These are phyloP conservation scores for Lepisosteus osseus DNA, from an alignment of 2,113 vertebrate genomes.

Conservation along the genomic window DNA sequence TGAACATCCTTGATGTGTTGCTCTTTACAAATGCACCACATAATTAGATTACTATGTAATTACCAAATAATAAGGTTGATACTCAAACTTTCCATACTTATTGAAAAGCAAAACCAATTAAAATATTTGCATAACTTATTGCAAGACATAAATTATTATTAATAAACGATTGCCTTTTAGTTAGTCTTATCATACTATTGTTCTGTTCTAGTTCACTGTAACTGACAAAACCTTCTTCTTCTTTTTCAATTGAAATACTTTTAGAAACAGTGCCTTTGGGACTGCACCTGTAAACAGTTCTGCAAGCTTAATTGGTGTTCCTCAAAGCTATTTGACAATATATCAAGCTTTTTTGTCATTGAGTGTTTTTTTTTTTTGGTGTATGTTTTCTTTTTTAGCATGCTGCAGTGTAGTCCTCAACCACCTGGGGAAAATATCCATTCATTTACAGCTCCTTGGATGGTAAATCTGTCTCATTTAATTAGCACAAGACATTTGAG, in stretches of 20 bases:
- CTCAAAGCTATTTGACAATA: slow-evolving; percentile 6
- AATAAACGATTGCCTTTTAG: neutral
- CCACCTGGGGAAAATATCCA: neutral
- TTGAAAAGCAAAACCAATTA: neutral
- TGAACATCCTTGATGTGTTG: too few relatives aligned
- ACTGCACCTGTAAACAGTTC: slow-evolving; percentile 12
- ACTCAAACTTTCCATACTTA: too few relatives aligned
- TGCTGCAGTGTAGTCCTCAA: neutral
- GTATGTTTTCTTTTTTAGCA: slow-evolving; percentile 2
- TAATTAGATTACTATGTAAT: too few relatives aligned
- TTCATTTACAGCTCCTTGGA: slow-evolving; percentile 17
- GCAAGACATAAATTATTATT: neutral
- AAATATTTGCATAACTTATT: neutral
- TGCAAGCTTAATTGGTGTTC: slow-evolving; percentile 18
- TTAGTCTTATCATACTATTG: neutral
- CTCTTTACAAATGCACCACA: too few relatives aligned
- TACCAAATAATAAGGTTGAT: too few relatives aligned
- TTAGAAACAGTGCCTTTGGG: slow-evolving; percentile 6
- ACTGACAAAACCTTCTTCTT: neutral
- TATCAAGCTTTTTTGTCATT: neutral
- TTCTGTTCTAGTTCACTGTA: neutral
- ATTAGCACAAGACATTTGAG: slow-evolving; percentile 17
- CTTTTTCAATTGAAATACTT: slow-evolving; percentile 11
- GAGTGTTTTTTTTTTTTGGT: slow-evolving; percentile 2
- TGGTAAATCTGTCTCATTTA: slow-evolving; percentile 21